Evolutionary conservation across 2,113 vertebrate genomes (phyloP).

Genomic region (Papio anubis): DNA sequence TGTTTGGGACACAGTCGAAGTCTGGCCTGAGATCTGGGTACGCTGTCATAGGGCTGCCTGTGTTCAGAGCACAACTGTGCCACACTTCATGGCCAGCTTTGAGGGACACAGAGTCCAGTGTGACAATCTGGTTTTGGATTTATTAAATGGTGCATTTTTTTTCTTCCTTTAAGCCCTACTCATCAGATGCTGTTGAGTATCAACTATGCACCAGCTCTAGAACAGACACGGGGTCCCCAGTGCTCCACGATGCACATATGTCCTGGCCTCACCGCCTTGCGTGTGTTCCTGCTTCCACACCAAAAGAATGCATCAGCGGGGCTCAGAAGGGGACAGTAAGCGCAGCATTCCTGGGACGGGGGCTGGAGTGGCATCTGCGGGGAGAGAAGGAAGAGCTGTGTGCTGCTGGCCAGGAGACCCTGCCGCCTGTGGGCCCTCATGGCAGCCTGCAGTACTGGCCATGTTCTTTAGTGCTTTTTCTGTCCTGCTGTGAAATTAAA

Average conservation of each 20-base stretch:
- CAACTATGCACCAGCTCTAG: fast-evolving
- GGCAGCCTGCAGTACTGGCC: fast-evolving
- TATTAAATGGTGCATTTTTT: fast-evolving
- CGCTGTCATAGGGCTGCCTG: fast-evolving
- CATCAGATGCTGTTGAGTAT: fast-evolving
- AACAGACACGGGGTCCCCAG: fast-evolving
- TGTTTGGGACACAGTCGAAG: background rate
- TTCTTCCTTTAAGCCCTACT: fast-evolving
- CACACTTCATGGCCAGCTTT: fast-evolving
- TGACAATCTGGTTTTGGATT: too few relatives aligned
- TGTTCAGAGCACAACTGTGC: fast-evolving
- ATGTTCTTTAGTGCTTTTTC: fast-evolving
- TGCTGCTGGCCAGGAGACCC: background rate
- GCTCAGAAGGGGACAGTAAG: too few relatives aligned
- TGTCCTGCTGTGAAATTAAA: fast-evolving
- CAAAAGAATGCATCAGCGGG: background rate
- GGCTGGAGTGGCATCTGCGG: background rate
- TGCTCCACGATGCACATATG: too few relatives aligned
- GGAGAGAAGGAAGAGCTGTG: background rate
- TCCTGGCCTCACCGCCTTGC: fast-evolving
- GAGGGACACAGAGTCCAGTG: fast-evolving
- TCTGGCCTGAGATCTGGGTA: too few relatives aligned
- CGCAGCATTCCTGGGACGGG: fast-evolving
- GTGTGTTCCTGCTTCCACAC: background rate
- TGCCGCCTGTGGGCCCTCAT: fast-evolving